Base-by-base conservation (phyloP, 1,140 invertebrate species). In the Uloborus diversus region DNA sequence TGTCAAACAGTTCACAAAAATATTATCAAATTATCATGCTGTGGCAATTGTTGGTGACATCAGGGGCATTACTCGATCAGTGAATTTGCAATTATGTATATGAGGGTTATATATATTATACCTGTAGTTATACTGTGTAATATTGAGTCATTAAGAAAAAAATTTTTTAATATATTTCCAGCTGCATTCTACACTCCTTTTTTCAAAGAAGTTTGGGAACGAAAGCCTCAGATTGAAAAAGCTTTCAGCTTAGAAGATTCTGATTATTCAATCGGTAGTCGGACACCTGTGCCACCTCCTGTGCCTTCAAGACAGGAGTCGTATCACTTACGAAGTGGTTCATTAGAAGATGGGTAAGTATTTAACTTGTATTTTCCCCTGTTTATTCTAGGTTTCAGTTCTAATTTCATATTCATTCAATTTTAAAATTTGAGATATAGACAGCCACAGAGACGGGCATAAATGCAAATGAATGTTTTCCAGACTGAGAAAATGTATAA, bases 171-270 rank as follows among this genome's bases (percentile, higher is more conserved):
- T 66, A 70, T 76, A 70, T 30, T 85, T 90, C 3, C 86, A 96
- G 95, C 94, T 84, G 94, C 94, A 49, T 96, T 96, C 87, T 98
- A 96, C 86, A 95, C 94, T 57, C 95, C 95, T 64, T 98, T 99
- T 88, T 96, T 98, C 87, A 95, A 96, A 86, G 94, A 96, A 87
- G 94, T 96, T 17, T 97, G 95, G 94, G 95, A 97, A 84, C 94
- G 95, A 83, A 97, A 98, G 84, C 94, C 94, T 35, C 94, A 97
- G 88, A 96, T 97, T 71, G 96, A 98, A 85, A 93, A 94, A 85
- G 94, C 94, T 1, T 94, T 97, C 87, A 92, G 94, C 84, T 92
- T 96, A 90, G 94, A 96, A 86, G 94, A 94, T 86, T 92, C 90
- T 20, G 75, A 82, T 69, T 82, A 82, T 76, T 79, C 81, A 2